These are phyloP conservation scores for Tubulanus polymorphus DNA, from an alignment of 2,888 invertebrate genomes.

Conservation along the genomic window DNA sequence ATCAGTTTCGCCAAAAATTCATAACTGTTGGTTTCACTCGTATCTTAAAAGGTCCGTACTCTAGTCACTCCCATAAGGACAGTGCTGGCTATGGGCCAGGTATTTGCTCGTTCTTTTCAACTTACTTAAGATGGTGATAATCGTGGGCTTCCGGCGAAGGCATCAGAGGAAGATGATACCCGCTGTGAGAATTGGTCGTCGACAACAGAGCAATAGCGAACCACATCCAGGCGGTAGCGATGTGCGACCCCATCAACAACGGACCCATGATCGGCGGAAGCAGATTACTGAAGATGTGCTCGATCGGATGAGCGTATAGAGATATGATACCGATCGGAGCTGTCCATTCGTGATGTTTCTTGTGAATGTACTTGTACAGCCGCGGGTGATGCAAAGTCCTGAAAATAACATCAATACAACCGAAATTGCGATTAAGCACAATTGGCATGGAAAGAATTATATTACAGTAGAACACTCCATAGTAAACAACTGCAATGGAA, in stretches of 20 bases:
- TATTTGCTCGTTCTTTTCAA: slow-evolving; percentile 2
- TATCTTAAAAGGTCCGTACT: too few relatives aligned
- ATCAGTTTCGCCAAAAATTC: too few relatives aligned
- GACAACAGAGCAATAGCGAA: slow-evolving; percentile 72
- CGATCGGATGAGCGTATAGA: slow-evolving; percentile 74
- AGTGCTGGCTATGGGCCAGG: too few relatives aligned
- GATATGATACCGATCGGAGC: slow-evolving; percentile 80
- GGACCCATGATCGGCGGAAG: slow-evolving; percentile 68
- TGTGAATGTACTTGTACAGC: slow-evolving; percentile 77
- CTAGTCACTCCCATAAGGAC: too few relatives aligned
- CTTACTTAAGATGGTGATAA: slow-evolving; percentile 75
- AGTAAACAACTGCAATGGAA: background rate
- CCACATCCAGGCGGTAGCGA: slow-evolving; percentile 64
- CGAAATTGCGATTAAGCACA: too few relatives aligned
- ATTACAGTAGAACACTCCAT: background rate
- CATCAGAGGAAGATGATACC: slow-evolving; percentile 80
- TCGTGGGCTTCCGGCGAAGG: slow-evolving; percentile 83
- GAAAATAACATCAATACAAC: slow-evolving; percentile 32
- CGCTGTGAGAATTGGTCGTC: slow-evolving; percentile 77
- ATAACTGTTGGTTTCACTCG: too few relatives aligned
- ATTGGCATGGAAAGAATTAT: background rate
- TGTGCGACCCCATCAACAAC: slow-evolving; percentile 62
- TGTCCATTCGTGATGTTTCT: slow-evolving; percentile 84
- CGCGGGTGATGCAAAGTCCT: slow-evolving; percentile 70
- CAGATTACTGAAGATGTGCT: slow-evolving; percentile 72